Evolutionary conservation across 2,888 invertebrate genomes (phyloP).

Genomic region (Diogma glabrata): DNA sequence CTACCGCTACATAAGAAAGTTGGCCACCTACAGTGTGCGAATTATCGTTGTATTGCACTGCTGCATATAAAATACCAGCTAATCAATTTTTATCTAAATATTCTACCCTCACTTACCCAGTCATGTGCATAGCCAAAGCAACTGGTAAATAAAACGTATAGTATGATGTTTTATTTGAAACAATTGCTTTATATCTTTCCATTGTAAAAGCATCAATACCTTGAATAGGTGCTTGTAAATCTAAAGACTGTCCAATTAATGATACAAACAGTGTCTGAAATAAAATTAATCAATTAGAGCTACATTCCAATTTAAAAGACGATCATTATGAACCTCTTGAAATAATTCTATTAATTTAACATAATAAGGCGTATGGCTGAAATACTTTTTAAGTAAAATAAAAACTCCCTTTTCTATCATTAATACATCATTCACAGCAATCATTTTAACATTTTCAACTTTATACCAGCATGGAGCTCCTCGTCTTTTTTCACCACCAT

Average conservation of each 20-base stretch:
- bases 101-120: slow-evolving; percentile 39
- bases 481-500: slow-evolving; percentile 66
- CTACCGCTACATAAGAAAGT: too few species aligned
- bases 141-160: slow-evolving; percentile 93
- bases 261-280: slow-evolving; percentile 40
- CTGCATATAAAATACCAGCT: too few species aligned
- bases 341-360: slow-evolving; percentile 68
- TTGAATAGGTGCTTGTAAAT: slow-evolving; percentile 54
- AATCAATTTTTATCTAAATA: neutral
- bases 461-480: slow-evolving; percentile 89
- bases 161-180: slow-evolving; percentile 85
- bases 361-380: slow-evolving; percentile 65
- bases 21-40: too few species aligned
- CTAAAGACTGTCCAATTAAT: slow-evolving; percentile 70
- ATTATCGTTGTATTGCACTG: too few species aligned
- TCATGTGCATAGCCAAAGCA: slow-evolving; percentile 75
- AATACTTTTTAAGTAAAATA: slow-evolving; percentile 63
- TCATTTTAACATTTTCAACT: slow-evolving; percentile 55
- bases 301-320: too few species aligned
- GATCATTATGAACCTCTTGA: too few species aligned
- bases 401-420: slow-evolving; percentile 71
- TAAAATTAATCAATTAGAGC: too few species aligned
- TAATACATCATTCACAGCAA: slow-evolving; percentile 76
- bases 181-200: slow-evolving; percentile 77
- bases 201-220: slow-evolving; percentile 63